A percentile compares a stretch with the other conserved stretches of the same genome.
Conservation (phyloP, 64 coral and sea anemone species). For the Montipora capricornis region DNA sequence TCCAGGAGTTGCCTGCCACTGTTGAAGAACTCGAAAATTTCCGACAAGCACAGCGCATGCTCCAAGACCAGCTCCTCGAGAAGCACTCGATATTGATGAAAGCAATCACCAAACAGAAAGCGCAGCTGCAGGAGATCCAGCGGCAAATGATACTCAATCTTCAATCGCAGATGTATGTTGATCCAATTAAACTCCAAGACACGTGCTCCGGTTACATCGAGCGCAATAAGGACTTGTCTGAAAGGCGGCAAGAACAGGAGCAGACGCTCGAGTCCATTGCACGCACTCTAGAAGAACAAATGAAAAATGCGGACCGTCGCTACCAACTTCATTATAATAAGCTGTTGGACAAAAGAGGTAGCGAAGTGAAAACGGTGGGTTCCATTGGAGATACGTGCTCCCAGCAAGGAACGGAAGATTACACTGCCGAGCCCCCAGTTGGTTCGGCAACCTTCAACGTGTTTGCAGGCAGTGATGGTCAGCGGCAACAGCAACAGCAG, state of each 20-base stretch:
- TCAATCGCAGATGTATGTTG: conserved; percentile 84
- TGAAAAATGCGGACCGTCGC: conserved; percentile 45
- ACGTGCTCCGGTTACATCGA: conserved; percentile 71
- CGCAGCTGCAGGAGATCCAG: conserved; percentile 81
- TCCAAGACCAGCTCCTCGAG: conserved; percentile 80
- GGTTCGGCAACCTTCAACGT: not conserved
- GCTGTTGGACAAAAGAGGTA: conserved; percentile 43
- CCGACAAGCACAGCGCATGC: conserved; percentile 76
- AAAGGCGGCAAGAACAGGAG: conserved; percentile 83
- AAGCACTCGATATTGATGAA: conserved; percentile 79
- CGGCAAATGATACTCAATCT: conserved; percentile 94
- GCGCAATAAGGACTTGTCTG: conserved; percentile 68
- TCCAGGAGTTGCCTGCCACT: conserved; percentile 66
- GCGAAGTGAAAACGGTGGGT: not conserved
- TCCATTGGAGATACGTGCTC: not conserved
- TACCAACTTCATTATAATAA: conserved; percentile 70
- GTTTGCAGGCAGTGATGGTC: not conserved
- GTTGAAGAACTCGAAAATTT: conserved; percentile 84
- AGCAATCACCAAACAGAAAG: conserved; percentile 79
- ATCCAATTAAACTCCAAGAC: conserved; percentile 79
- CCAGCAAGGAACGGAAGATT: not conserved
- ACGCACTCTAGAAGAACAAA: conserved; percentile 57
- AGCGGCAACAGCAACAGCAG: conserved; percentile 13
- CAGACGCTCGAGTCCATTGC: conserved; percentile 66
- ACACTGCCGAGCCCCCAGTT: not conserved